Evolutionary conservation across 1,140 invertebrate species (phyloP), one percentile per base, ranked within the genome.

Genomic region (Lysiphlebus fabarum): DNA sequence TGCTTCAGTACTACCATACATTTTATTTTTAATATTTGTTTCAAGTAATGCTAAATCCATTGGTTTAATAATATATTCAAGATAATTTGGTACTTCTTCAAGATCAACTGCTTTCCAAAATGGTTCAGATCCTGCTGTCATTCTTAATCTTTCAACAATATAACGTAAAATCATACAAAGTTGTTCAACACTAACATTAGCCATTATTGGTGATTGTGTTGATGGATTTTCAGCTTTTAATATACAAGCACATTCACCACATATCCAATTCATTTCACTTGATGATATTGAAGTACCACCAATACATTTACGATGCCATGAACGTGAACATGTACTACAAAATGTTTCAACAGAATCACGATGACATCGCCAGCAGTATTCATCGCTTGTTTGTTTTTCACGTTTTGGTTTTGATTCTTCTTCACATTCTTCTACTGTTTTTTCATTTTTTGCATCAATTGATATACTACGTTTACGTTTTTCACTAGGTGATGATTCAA

Each of bases 341-440:
- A 84, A 77, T 68, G 87, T 78, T 58, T 84, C 83, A 1, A 76
- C 71, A 0, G 85, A 84, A 53, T 88, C 85, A 62, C 85, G 84
- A 61, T 91, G 89, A 71, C 94, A 97, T 47, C 89, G 79, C 93
- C 93, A 97, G 73, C 94, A 97, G 70, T 88, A 96, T 45, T 83
- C 83, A 77, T 96, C 94, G 64, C 78, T 82, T 5, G 5, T 68
- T 60, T 48, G 79, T 73, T 53, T 73, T 57, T 40, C n/a, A n/a
- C 17, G 33, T 42, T 14, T 26, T 54, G 7, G n/a, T 12, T 41
- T 41, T 26, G 9, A 37, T 11, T 6, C 36, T 7, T 12, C 49
- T 0, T 36, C 36, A 5, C 4, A 5, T 8, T 37, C 12, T 12
- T 40, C 36, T 37, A 26, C 4, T 26, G 17, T 26, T 26, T 26